A percentile compares a stretch with the other conserved stretches of the same genome.
Evolutionary conservation across 2,888 invertebrate genomes (phyloP).

Genomic region (Cyrtodaria siliqua): DNA sequence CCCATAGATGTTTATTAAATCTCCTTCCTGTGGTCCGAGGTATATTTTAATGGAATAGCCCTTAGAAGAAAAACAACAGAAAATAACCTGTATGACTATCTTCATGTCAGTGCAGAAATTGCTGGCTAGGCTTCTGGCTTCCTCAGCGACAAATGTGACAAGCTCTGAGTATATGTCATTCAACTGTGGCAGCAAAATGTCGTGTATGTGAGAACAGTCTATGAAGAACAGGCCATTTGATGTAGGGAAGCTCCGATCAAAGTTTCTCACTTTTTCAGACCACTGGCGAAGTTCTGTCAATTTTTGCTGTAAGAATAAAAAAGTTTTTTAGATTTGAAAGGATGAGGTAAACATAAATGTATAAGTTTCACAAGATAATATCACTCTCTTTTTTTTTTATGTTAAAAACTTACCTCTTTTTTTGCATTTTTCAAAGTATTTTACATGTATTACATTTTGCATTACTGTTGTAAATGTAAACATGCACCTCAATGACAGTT

Average conservation of each 20-base stretch:
- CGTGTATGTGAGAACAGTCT: constrained; percentile 82
- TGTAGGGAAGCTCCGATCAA: constrained; percentile 81
- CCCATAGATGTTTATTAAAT: no score
- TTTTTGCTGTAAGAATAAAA: constrained; percentile 80
- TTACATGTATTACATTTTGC: no score
- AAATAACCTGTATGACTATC: constrained; percentile 74
- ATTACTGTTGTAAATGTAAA: no score
- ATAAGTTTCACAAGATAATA: no score
- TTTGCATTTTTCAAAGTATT: no score
- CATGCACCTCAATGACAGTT: no score
- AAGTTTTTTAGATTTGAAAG: neutral
- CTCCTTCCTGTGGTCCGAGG: no score
- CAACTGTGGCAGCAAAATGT: constrained; percentile 80
- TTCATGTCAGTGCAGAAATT: constrained; percentile 82
- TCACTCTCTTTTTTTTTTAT: no score
- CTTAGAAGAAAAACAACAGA: no score
- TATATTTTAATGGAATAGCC: no score
- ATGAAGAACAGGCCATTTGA: constrained; percentile 82
- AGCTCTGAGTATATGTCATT: constrained; percentile 82
- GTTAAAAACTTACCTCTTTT: no score
- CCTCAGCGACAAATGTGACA: constrained; percentile 82
- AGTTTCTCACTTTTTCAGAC: constrained; percentile 82
- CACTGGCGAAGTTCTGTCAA: constrained; percentile 83
- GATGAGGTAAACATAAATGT: no score
- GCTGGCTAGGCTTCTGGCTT: constrained; percentile 77